Percentiles rank a stretch among this genome's conserved stretches.
Evolutionary conservation across 2,888 invertebrate genomes (phyloP).

Genomic region (Protophormia terraenovae): DNA sequence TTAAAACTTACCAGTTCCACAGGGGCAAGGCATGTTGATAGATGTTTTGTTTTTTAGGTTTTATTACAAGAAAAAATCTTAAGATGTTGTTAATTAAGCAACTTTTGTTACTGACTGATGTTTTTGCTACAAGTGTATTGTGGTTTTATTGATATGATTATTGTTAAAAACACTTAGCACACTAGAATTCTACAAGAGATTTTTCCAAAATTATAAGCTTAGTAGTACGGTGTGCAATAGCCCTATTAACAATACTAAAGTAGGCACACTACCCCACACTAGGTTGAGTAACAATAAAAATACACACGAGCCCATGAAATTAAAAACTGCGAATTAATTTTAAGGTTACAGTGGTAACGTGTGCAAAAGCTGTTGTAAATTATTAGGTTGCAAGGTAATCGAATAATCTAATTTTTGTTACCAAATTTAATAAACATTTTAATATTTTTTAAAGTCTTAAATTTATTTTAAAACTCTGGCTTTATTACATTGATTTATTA

Average conservation of each 20-base stretch:
- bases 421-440: too few relatives aligned
- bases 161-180: slow-evolving; percentile 8
- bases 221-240: slow-evolving; percentile 52
- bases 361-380: slow-evolving; percentile 51
- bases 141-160: slow-evolving; percentile 64
- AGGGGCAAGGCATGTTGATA: slow-evolving; percentile 77
- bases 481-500: background rate
- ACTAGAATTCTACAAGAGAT: background rate
- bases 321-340: background rate
- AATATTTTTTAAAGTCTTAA: background rate
- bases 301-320: slow-evolving; percentile 22
- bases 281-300: background rate
- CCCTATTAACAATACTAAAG: background rate
- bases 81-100: slow-evolving; percentile 44
- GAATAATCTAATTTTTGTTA: background rate
- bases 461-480: background rate
- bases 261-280: slow-evolving; percentile 9
- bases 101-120: slow-evolving; percentile 59
- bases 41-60: slow-evolving; percentile 53
- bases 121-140: slow-evolving; percentile 26
- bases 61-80: slow-evolving; percentile 15
- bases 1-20: slow-evolving; percentile 76
- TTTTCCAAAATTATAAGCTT: slow-evolving; percentile 7
- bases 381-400: background rate
- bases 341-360: slow-evolving; percentile 38